Base-by-base conservation (phyloP, 92 coral and sea anemone genomes). In the Virgularia gustaviana region DNA sequence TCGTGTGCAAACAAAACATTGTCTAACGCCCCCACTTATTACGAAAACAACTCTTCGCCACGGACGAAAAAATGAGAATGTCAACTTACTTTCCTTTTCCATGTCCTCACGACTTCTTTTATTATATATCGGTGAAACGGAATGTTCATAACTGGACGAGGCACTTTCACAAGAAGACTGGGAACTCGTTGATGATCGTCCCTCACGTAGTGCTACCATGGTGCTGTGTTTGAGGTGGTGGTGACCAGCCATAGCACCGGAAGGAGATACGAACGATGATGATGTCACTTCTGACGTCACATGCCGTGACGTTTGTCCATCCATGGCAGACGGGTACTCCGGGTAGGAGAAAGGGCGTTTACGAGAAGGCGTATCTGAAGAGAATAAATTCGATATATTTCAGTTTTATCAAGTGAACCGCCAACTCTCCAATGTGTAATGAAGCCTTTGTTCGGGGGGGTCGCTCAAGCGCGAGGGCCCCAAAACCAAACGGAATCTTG, bases 161-260 rank as follows among this genome's bases (percentile, higher is more conserved):
- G 60, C 61, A 51, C 75, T 68, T 1, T 68, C 75, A 33, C 75
- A 68, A 9, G 75, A 68, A 33, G 75, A 68, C 61, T 68, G 75
- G 9, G 75, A 68, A 34, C 75, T 68, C 6, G 75, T 68, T 0
- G 75, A 68, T 12, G 75, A 68, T 35, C 75, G 49, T 29, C 75
- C 75, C 36, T 68, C 75, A 27, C 75, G 49, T 9, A 68, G 30
- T 31, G 75, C 31, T 22, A 52, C n/a, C n/a, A n/a, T 11, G 22
- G 58, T 2, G 3, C 13, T 52, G 58, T 52, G 58, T 22, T 52
- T 47, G 3, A 47, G 3, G 22, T 47, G 22, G 58, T n/a, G 24
- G 24, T 60, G 63, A 57, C 34, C 43, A 60, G 35, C n/a, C 32
- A 45, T 37, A 7, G 33, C 61, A 68, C 53, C 39, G 18, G n/a